Evolutionary conservation across 2,113 vertebrate species (phyloP).

Genomic region (Anguilla japonica): DNA sequence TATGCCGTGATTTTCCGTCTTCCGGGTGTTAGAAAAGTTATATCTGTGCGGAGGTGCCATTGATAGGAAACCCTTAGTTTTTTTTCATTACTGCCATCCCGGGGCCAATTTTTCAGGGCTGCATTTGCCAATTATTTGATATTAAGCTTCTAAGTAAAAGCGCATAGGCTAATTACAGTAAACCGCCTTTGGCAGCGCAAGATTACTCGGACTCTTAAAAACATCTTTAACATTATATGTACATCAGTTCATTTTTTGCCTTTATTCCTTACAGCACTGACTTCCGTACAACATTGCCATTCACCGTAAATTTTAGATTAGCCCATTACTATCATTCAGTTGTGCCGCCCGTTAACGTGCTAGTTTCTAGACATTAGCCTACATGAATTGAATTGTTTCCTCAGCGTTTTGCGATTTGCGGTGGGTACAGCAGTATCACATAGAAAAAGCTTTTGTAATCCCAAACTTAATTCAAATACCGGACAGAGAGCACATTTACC

Average conservation of each 20-base stretch:
- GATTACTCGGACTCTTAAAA: constrained; percentile 27
- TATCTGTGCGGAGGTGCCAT: background rate
- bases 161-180: constrained; percentile 45
- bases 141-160: constrained; percentile 60
- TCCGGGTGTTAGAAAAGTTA: background rate
- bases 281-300: background rate
- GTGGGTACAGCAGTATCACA: background rate
- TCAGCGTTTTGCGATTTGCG: background rate
- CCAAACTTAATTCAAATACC: background rate
- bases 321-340: background rate
- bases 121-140: constrained; percentile 64
- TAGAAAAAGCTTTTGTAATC: background rate
- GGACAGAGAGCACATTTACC: background rate
- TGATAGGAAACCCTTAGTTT: constrained; percentile 22
- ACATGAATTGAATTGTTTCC: background rate
- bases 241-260: background rate
- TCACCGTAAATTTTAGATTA: background rate
- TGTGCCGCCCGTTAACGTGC: background rate
- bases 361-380: background rate
- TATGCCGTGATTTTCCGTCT: background rate
- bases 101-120: constrained; percentile 61
- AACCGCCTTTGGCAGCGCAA: constrained; percentile 26
- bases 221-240: background rate
- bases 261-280: background rate
- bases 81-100: constrained; percentile 64